Conservation (phyloP, 2,113 vertebrate species). For the Axis porcinus region DNA sequence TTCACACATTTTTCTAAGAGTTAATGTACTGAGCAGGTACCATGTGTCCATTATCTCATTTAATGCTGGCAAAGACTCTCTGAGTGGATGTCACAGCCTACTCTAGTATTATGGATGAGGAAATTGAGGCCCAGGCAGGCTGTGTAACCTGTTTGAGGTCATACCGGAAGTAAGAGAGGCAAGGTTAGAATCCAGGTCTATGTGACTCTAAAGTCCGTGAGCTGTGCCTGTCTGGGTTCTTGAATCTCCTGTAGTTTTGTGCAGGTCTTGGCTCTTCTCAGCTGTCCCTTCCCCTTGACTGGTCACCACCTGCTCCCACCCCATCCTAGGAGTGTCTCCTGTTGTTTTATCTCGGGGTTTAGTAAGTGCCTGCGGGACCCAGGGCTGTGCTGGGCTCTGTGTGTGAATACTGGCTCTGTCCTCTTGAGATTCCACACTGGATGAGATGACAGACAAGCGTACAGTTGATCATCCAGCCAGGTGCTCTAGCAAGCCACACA, state of each 20-base stretch:
- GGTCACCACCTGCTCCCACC: background rate
- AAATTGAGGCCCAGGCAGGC: background rate
- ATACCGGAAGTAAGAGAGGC: background rate
- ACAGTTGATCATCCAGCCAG: background rate
- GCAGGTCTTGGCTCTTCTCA: background rate
- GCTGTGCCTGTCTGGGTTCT: background rate
- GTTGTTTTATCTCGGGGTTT: background rate
- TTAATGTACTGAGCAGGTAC: background rate
- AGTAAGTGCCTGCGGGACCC: background rate
- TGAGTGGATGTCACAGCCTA: no score
- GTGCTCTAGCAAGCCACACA: background rate
- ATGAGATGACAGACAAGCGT: background rate
- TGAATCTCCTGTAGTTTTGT: background rate
- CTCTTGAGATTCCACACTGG: background rate
- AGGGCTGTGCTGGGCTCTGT: background rate
- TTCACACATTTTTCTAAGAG: background rate
- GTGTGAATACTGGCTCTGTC: background rate
- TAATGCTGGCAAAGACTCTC: background rate
- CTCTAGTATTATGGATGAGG: background rate
- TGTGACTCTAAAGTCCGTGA: background rate
- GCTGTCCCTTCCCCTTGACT: background rate
- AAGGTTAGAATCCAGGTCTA: background rate
- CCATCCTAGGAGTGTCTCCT: background rate
- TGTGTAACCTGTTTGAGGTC: background rate
- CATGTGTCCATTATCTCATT: background rate